These are phyloP conservation scores for Labeo calbasu DNA, from an alignment of 2,797 vertebrate species.

Conservation along the genomic window DNA sequence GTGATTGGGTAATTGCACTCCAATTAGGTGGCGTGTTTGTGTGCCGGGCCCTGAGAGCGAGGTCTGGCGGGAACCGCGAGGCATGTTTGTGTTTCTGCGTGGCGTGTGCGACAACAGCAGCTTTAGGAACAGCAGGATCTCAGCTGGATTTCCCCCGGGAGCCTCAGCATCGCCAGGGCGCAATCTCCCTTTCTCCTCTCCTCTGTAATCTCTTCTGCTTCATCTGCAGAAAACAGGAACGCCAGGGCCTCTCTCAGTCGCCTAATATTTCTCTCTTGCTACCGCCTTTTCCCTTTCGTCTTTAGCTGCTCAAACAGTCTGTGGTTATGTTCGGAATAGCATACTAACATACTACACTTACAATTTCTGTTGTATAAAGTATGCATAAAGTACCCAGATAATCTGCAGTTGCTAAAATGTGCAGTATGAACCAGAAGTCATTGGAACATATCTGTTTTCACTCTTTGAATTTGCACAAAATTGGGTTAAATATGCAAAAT, in stretches of 20 bases:
- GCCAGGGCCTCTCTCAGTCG: constrained; percentile 49
- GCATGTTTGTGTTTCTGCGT: constrained; percentile 53
- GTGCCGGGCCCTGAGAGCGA: constrained; percentile 47
- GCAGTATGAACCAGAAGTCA: neutral
- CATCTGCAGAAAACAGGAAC: constrained; percentile 54
- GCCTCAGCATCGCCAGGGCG: constrained; percentile 35
- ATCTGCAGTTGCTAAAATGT: neutral
- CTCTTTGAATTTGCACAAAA: neutral
- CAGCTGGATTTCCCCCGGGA: constrained; percentile 54
- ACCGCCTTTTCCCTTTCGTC: neutral
- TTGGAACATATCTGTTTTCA: neutral
- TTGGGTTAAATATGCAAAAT: neutral
- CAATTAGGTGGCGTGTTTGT: constrained; percentile 58
- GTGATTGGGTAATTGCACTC: constrained; percentile 67
- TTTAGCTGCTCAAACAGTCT: constrained; percentile 1
- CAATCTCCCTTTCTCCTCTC: constrained; percentile 47
- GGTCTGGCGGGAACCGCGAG: constrained; percentile 25
- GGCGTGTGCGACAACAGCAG: constrained; percentile 38
- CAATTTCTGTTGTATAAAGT: neutral
- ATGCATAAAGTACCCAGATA: neutral
- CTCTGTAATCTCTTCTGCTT: constrained; percentile 53
- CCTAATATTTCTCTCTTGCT: neutral
- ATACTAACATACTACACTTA: neutral
- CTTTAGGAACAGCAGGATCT: constrained; percentile 45
- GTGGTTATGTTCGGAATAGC: neutral